A percentile compares a stretch with the other conserved stretches of the same genome.
These are phyloP conservation scores for Seira musarum DNA, from an alignment of 2,888 invertebrate genomes.

Conservation along the genomic window DNA sequence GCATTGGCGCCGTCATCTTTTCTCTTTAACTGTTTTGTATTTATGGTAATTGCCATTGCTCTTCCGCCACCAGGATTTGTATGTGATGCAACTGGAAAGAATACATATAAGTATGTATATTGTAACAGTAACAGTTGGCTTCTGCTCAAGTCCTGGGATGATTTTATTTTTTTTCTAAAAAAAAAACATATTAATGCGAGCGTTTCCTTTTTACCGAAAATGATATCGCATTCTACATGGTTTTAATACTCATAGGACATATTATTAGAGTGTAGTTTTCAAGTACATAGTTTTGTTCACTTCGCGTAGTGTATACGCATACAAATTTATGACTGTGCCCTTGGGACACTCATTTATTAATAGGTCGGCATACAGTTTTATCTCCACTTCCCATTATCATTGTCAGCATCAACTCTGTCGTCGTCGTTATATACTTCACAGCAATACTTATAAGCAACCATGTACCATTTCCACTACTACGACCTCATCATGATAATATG, in stretches of 20 bases:
- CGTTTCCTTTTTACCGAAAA: too few species aligned
- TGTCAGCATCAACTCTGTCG: conserved; percentile 47
- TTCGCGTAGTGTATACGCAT: conserved; percentile 28
- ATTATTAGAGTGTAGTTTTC: too few species aligned
- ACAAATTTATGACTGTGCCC: conserved; percentile 70
- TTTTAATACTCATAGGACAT: too few species aligned
- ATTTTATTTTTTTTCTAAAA: background rate
- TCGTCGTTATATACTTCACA: conserved; percentile 26
- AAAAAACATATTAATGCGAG: background rate
- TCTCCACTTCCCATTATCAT: conserved; percentile 65
- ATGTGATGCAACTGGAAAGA: too few species aligned
- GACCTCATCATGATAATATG: conserved; percentile 54
- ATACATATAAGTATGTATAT: too few species aligned
- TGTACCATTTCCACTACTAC: conserved; percentile 40
- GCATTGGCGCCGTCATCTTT: too few species aligned
- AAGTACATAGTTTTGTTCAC: too few species aligned
- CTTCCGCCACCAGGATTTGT: too few species aligned
- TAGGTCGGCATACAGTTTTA: conserved; percentile 70
- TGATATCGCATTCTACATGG: too few species aligned
- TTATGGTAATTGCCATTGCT: too few species aligned
- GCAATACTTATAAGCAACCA: background rate
- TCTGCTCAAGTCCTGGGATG: background rate
- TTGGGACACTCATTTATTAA: conserved; percentile 70
- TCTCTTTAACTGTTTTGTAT: too few species aligned
- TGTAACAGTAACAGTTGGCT: background rate